A percentile compares a stretch with the other conserved stretches of the same genome.
Evolutionary conservation across 2,888 invertebrate species (phyloP).

Genomic region (Podabrus alpinus): DNA sequence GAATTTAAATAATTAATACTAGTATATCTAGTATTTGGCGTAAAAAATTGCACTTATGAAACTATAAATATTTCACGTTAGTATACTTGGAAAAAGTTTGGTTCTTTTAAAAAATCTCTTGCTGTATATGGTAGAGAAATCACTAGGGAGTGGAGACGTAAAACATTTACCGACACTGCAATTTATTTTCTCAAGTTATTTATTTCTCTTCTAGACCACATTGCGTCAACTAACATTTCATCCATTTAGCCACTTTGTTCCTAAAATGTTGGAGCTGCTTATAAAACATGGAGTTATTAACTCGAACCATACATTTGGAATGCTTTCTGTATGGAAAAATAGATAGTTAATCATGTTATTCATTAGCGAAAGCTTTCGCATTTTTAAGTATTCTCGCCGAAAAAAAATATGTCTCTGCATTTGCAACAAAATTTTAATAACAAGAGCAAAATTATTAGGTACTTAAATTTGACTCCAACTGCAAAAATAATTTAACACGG

Average conservation of each 20-base stretch:
- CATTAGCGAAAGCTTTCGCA: neutral
- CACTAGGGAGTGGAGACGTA: conserved; percentile 11
- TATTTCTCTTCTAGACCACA: conserved; percentile 11
- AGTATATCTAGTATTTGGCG: neutral
- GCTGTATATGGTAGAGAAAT: conserved; percentile 5
- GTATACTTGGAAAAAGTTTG: neutral
- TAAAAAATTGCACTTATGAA: neutral
- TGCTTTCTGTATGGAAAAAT: neutral
- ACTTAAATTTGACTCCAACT: neutral
- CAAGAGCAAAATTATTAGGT: neutral
- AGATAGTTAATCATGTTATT: neutral
- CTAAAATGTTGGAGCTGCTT: conserved; percentile 4
- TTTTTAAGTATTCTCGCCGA: too few species aligned
- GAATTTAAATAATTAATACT: neutral
- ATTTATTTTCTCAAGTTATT: conserved; percentile 15
- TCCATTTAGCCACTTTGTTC: conserved; percentile 9
- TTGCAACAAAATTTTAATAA: neutral
- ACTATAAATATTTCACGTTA: neutral
- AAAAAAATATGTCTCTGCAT: neutral
- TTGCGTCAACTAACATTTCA: conserved; percentile 15
- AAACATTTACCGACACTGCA: conserved; percentile 14
- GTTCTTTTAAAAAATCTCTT: conserved; percentile 2
- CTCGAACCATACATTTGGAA: neutral
- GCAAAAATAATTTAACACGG: neutral
- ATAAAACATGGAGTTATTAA: conserved; percentile 1